phyloP scores from a whole-genome alignment of 2,888 invertebrate species.

The Achlya flavicornis region DNA sequence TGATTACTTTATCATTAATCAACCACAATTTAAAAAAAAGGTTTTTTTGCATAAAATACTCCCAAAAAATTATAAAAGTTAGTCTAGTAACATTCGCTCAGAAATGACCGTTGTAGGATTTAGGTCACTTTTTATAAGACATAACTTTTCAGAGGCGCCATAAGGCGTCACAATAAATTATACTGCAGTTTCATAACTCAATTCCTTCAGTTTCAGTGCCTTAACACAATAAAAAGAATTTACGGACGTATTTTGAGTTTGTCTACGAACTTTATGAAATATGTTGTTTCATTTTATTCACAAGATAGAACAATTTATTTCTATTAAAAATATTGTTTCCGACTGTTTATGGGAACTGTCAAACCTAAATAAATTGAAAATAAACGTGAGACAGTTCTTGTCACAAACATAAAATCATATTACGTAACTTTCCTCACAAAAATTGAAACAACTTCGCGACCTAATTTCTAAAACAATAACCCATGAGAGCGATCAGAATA shows the following conservation, averaged over 20 bases:
- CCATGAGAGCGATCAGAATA: conserved; percentile 2
- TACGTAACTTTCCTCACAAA: neutral
- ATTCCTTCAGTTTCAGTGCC: conserved; percentile 52
- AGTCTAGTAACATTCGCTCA: no score
- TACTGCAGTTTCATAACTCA: conserved; percentile 60
- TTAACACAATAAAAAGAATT: conserved; percentile 52
- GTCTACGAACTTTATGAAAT: conserved; percentile 25
- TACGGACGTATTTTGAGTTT: conserved; percentile 35
- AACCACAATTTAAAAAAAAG: no score
- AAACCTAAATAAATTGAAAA: conserved; percentile 4
- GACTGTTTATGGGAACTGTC: neutral
- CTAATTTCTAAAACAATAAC: conserved; percentile 8
- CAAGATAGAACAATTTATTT: conserved; percentile 1
- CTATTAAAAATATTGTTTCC: neutral
- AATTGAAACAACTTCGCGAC: neutral
- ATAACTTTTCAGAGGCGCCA: conserved; percentile 36
- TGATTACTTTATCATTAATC: no score
- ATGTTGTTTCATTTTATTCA: conserved; percentile 10
- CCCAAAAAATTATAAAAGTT: no score
- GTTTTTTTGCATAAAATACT: no score
- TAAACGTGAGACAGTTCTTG: neutral
- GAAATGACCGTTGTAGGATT: neutral
- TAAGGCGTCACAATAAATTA: conserved; percentile 62
- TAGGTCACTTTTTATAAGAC: conserved; percentile 11
- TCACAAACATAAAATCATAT: neutral